phyloP scores from a whole-genome alignment of 2,113 vertebrate species.

The Psammodynastes pulverulentus region DNA sequence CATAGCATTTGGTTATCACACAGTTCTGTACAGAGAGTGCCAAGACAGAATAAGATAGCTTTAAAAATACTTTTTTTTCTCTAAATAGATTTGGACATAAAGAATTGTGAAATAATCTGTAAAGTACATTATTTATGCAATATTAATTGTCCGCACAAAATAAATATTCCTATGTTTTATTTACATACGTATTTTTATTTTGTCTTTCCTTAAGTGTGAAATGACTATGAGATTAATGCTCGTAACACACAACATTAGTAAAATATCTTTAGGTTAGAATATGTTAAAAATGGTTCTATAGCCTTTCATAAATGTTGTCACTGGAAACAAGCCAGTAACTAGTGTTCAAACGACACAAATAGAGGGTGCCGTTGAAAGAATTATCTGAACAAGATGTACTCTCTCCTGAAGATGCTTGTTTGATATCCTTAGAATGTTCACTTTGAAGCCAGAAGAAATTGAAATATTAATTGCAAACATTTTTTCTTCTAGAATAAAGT shows the following conservation, averaged over 20 bases:
- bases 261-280: fast-evolving
- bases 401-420: neutral
- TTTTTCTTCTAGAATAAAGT: neutral
- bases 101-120: neutral
- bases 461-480: neutral
- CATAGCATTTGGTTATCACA: neutral
- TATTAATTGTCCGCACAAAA: neutral
- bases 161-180: neutral
- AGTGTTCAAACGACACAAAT: neutral
- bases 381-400: neutral
- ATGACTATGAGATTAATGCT: neutral
- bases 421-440: neutral
- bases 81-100: neutral
- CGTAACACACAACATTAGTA: neutral
- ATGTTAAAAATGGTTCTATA: neutral
- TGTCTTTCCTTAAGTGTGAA: neutral
- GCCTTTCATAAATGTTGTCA: neutral
- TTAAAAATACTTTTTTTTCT: neutral
- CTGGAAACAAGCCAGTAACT: neutral
- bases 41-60: neutral
- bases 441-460: constrained; percentile 2
- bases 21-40: neutral
- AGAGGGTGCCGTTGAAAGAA: neutral
- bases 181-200: neutral
- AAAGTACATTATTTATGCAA: neutral